phyloP scores from a whole-genome alignment of 2,113 vertebrate species.

The Psephotus haematonotus region DNA sequence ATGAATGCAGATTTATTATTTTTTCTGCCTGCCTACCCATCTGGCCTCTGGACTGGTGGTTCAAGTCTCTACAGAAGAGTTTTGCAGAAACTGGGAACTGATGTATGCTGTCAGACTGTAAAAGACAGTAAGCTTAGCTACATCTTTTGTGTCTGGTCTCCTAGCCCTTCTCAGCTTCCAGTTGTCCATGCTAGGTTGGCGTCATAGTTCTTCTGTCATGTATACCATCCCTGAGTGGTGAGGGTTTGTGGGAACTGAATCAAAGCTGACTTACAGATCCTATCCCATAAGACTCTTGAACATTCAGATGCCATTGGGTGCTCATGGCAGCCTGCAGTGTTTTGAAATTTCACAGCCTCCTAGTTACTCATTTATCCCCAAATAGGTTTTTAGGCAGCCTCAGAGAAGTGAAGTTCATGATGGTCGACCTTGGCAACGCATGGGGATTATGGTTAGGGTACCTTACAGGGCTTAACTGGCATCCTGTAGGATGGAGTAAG shows the following conservation, averaged over 20 bases:
- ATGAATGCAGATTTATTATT: background rate
- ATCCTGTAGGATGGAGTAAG: background rate
- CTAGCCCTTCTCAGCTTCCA: background rate
- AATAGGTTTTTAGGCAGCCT: background rate
- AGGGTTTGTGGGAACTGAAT: background rate
- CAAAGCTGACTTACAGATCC: background rate
- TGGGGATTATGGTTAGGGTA: background rate
- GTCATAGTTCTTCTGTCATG: background rate
- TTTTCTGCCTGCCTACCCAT: background rate
- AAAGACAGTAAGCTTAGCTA: background rate
- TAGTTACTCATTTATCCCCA: background rate
- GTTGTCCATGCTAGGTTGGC: accelerated
- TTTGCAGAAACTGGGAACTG: background rate
- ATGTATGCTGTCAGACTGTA: too few species aligned
- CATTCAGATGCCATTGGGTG: background rate
- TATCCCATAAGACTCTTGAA: background rate
- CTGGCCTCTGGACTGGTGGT: background rate
- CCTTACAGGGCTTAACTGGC: background rate
- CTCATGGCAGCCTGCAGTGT: background rate
- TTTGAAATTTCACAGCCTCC: background rate
- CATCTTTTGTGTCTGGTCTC: background rate
- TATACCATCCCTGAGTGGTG: background rate
- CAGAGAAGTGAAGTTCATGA: background rate
- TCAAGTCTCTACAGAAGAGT: background rate
- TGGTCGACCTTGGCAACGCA: background rate